Percentiles rank a stretch among this genome's conserved stretches.
Conservation (phyloP, 2,888 invertebrate species). For the Lamellibrachia satsuma region DNA sequence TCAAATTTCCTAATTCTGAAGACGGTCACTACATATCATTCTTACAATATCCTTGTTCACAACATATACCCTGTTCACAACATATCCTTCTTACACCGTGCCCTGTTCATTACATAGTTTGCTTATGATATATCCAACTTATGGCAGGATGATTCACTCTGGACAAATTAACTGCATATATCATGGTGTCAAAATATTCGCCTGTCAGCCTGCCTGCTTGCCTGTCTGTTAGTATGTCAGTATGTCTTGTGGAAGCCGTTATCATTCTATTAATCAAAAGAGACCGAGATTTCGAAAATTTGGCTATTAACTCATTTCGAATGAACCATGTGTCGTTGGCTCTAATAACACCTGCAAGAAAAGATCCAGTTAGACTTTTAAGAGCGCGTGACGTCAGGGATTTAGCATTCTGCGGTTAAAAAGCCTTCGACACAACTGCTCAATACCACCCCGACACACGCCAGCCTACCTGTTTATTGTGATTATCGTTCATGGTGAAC, state of each 20-base stretch:
- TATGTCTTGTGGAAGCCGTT: neutral
- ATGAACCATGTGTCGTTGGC: neutral
- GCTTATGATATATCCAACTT: neutral
- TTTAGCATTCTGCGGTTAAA: neutral
- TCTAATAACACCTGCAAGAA: neutral
- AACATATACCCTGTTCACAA: neutral
- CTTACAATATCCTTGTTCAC: too few relatives aligned
- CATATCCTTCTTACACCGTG: neutral
- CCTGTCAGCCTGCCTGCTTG: neutral
- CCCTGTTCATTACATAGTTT: neutral
- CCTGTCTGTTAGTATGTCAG: neutral
- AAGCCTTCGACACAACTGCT: neutral
- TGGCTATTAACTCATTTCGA: neutral
- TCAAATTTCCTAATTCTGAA: too few relatives aligned
- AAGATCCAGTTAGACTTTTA: neutral
- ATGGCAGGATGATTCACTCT: neutral
- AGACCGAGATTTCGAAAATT: neutral
- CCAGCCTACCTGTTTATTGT: neutral
- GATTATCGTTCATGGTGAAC: neutral
- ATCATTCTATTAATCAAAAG: neutral
- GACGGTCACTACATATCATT: too few relatives aligned
- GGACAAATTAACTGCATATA: neutral
- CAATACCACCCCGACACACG: neutral
- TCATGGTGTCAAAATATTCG: neutral
- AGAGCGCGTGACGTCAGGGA: neutral